Base-by-base conservation (phyloP, 1,140 invertebrate genomes). In the Pentalonia nigronervosa region DNA sequence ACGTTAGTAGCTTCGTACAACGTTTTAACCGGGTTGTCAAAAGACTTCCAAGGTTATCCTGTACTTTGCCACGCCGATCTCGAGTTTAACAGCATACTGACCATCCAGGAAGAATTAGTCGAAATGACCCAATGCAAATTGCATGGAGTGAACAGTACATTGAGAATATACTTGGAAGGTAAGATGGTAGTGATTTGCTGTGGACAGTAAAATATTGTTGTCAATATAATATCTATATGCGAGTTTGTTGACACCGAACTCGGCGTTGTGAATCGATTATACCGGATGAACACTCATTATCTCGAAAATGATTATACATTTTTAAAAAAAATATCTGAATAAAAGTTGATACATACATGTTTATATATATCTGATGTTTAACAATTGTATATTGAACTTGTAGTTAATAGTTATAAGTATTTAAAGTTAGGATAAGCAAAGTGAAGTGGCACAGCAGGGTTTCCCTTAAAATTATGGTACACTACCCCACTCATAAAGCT, bases 101-200 rank as follows among this genome's bases (percentile, higher is more conserved):
- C 96, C 14, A 96, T 98, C 21, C 97, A 97, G 83, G 96, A 96
- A 48, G 97, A 97, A 94, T 95, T 98, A 21, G 97, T 97, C 0
- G 96, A 97, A 7, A 97, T 98, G 94, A 97, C 97, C 0, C 96
- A 96, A 94, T 98, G 97, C 95, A 97, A 96, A 84, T 96, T 97
- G 88, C 97, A 97, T 94, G 97, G 97, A 93, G 97, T 97, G 20
- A 96, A 96, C 92, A 97, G 97, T 94, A 97, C 97, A 87, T 95
- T 98, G 94, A 97, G 97, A 94, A 97, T 98, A 94, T 97, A 97
- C 95, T 95, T 98, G 92, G 96, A 97, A 97, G 97, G 97, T 98
- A 95, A 95, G 7, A 20, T 30, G 60, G 60, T 3, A 67, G 1
- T 14, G 11, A 67, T n/a, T 67, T 25, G 23, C 56, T 60, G 25